These are phyloP conservation scores for Acronicta psi DNA, from an alignment of 2,888 invertebrate genomes.

Conservation along the genomic window DNA sequence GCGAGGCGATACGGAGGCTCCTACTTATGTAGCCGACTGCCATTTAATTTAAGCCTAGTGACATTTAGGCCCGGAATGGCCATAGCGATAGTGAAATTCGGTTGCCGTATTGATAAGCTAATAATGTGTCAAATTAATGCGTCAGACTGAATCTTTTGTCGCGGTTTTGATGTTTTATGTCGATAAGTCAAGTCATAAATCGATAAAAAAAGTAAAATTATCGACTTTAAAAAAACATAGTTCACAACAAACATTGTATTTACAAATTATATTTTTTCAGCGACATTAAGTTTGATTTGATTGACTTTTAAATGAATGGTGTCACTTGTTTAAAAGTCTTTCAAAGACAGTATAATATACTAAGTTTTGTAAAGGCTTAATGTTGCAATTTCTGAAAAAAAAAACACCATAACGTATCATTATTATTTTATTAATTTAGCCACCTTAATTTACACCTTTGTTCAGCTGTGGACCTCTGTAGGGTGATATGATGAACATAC, in stretches of 20 bases:
- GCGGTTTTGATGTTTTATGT: constrained; percentile 26
- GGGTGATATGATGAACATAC: too few relatives aligned
- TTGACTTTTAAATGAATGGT: not conserved
- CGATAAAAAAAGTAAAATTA: too few relatives aligned
- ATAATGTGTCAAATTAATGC: constrained; percentile 55
- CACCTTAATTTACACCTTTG: too few relatives aligned
- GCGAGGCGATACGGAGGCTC: constrained; percentile 34
- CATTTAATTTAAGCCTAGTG: constrained; percentile 63
- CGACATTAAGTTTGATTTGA: too few relatives aligned
- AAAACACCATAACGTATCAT: too few relatives aligned
- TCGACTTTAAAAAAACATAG: too few relatives aligned
- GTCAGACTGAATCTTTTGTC: constrained; percentile 44
- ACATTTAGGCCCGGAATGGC: constrained; percentile 30
- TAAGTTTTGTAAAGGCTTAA: too few relatives aligned
- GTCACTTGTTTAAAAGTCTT: not conserved
- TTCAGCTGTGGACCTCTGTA: too few relatives aligned
- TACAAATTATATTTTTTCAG: not conserved
- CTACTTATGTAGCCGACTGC: constrained; percentile 66
- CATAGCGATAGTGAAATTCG: constrained; percentile 50
- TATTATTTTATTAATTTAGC: too few relatives aligned
- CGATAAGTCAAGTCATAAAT: constrained; percentile 28
- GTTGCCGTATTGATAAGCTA: constrained; percentile 52
- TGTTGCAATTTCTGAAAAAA: too few relatives aligned
- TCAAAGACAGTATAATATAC: too few relatives aligned
- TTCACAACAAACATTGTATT: not conserved